Conservation (phyloP, 2,888 invertebrate species). For the Callyntrura sp. region DNA sequence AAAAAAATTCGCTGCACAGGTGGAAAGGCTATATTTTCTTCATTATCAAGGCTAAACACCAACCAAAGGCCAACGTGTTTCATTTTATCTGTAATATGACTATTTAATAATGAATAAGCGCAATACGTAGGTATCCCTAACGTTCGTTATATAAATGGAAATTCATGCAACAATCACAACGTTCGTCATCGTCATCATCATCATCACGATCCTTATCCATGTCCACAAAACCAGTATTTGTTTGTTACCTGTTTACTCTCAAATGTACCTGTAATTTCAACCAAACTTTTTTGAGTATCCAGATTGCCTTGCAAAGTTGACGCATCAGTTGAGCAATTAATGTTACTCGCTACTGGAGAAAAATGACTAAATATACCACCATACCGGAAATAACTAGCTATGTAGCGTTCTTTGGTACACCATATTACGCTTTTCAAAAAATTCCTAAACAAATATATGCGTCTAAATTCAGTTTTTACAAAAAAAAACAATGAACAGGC, state of each 20-base stretch:
- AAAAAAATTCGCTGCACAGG: neutral
- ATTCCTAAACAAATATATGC: no score
- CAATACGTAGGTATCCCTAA: no score
- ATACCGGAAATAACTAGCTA: no score
- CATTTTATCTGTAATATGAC: neutral
- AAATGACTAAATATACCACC: no score
- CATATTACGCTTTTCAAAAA: no score
- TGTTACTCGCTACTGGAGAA: neutral
- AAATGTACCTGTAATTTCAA: neutral
- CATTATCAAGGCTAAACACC: slow-evolving; percentile 34
- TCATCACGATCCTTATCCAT: no score
- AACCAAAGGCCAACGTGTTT: slow-evolving; percentile 50
- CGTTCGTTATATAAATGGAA: neutral
- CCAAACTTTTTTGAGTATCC: neutral
- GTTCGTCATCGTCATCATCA: neutral
- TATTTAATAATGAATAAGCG: no score
- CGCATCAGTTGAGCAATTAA: neutral
- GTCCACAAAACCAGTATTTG: slow-evolving; percentile 42
- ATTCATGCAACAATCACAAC: neutral
- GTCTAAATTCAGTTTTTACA: no score
- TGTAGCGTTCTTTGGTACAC: no score
- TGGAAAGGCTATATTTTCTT: neutral
- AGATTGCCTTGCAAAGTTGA: slow-evolving; percentile 3
- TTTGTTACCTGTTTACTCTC: neutral
- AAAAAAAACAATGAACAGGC: no score